A percentile compares a stretch with the other conserved stretches of the same genome.
Conservation (phyloP, 2,888 invertebrate genomes). For the Lycophotia porphyrea region DNA sequence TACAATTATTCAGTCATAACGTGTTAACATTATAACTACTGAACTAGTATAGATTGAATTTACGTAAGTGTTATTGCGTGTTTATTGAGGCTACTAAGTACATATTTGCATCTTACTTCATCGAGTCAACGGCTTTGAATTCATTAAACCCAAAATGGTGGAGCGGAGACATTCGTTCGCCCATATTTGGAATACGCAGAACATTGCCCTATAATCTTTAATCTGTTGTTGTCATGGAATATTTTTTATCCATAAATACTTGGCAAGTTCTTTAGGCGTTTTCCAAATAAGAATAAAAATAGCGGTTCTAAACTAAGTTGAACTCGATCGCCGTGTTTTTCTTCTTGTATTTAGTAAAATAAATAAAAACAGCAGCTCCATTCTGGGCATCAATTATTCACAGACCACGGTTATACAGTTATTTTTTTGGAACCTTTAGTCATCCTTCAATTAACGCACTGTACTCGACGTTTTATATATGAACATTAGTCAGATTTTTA, state of each 20-base stretch:
- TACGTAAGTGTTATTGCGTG: constrained; percentile 67
- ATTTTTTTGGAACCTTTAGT: constrained; percentile 14
- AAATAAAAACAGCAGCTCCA: constrained; percentile 35
- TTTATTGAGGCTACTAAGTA: constrained; percentile 60
- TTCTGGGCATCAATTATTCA: constrained; percentile 46
- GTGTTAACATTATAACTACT: constrained; percentile 61
- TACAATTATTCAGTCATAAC: constrained; percentile 46
- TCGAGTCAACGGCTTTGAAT: constrained; percentile 73
- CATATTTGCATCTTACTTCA: constrained; percentile 66
- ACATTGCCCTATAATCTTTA: constrained; percentile 75
- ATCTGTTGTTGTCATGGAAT: constrained; percentile 68
- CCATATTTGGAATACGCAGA: constrained; percentile 74
- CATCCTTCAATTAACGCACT: constrained; percentile 39
- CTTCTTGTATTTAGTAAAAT: constrained; percentile 24
- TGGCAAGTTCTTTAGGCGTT: constrained; percentile 43
- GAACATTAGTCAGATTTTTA: constrained; percentile 19
- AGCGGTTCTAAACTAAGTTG: constrained; percentile 44
- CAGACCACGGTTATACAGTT: constrained; percentile 15
- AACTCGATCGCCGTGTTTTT: constrained; percentile 40
- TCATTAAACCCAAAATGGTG: constrained; percentile 73
- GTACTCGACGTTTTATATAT: constrained; percentile 4
- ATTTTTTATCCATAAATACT: constrained; percentile 61
- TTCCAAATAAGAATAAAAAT: constrained; percentile 54
- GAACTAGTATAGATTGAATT: constrained; percentile 62
- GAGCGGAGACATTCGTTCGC: constrained; percentile 69